Percentiles rank a stretch among this genome's conserved stretches.
phyloP scores from a whole-genome alignment of 2,888 invertebrate genomes.

The Caenorhabditis sp. region DNA sequence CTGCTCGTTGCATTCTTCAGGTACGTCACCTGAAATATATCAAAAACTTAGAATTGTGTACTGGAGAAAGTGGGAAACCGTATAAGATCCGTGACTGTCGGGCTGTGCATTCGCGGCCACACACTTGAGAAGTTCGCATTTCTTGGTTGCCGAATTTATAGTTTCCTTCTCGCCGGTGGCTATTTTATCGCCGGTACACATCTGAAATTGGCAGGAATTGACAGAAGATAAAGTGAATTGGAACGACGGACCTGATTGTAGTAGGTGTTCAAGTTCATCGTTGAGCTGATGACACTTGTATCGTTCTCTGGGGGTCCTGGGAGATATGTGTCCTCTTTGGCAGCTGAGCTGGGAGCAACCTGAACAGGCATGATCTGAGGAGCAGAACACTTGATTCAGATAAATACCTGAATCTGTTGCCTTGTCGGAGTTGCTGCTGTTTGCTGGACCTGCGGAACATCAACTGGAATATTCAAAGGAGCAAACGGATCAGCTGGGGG shows the following conservation, averaged over 20 bases:
- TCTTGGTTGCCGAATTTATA: constrained; percentile 50
- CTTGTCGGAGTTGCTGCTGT: neutral
- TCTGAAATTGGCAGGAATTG: no score
- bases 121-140: constrained; percentile 57
- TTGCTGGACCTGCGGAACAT: neutral
- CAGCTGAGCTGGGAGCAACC: constrained; percentile 56
- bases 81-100: constrained; percentile 54
- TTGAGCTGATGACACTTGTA: neutral
- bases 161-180: constrained; percentile 59
- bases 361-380: no score
- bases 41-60: neutral
- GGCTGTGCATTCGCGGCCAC: constrained; percentile 62
- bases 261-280: constrained; percentile 44
- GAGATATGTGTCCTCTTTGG: constrained; percentile 57
- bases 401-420: constrained; percentile 48
- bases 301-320: constrained; percentile 50
- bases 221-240: no score
- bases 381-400: no score
- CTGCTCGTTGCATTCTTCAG: constrained; percentile 33
- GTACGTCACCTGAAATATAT: constrained; percentile 50
- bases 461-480: neutral
- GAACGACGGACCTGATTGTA: constrained; percentile 48
- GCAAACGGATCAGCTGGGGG: constrained; percentile 36
- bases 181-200: constrained; percentile 56
- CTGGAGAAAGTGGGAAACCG: constrained; percentile 11